phyloP scores from a whole-genome alignment of 37 sponge, comb jelly and placozoan genomes.

The Axinella damicornis region DNA sequence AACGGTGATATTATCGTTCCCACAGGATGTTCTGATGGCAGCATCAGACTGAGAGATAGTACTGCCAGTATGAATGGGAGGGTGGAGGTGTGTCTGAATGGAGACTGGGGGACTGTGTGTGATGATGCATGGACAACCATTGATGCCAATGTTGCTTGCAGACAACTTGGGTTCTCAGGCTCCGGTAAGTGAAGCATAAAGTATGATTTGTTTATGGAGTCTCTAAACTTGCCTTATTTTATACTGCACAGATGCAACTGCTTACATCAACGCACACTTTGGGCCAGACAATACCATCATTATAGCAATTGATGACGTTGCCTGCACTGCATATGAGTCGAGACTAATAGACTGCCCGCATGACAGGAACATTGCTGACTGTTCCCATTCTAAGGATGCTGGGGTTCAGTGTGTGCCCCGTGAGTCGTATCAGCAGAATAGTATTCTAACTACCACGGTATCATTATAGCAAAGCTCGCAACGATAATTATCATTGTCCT shows the following conservation, averaged over 20 bases:
- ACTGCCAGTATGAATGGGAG: conserved; percentile 13
- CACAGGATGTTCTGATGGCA: conserved; percentile 25
- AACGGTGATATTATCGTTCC: no score
- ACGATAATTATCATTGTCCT: no score
- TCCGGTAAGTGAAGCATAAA: neutral
- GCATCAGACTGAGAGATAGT: conserved; percentile 10
- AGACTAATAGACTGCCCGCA: neutral
- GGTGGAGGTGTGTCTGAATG: conserved; percentile 39
- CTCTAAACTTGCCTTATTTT: no score
- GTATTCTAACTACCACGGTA: neutral
- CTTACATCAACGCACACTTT: no score
- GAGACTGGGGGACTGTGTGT: conserved; percentile 31
- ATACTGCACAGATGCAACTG: no score
- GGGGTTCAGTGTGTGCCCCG: no score
- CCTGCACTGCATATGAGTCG: neutral
- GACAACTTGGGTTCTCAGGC: neutral
- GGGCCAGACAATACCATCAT: neutral
- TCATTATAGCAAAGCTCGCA: no score
- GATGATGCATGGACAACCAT: neutral
- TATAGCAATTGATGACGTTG: neutral
- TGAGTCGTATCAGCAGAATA: no score
- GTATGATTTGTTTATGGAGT: no score
- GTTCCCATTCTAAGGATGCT: no score
- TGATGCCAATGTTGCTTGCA: neutral
- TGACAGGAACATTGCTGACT: no score